Base-by-base conservation (phyloP, 2,797 vertebrate genomes). In the Helarctos malayanus region DNA sequence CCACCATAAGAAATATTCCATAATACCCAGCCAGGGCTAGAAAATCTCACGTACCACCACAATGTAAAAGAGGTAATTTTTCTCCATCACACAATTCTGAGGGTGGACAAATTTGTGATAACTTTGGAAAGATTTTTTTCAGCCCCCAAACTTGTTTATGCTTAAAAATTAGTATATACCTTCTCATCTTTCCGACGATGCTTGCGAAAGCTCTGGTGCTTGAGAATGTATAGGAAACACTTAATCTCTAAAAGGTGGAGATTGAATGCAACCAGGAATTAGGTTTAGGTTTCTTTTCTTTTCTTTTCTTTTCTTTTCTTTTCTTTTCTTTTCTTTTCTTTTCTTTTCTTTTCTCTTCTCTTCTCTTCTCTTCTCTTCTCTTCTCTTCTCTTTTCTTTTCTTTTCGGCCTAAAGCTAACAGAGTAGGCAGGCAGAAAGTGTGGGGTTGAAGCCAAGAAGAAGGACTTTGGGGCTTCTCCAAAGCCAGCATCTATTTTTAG, bases 401-500 rank as follows among this genome's bases (percentile, higher is more conserved):
- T 16, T 54, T 19, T 16, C 52, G 41, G 14, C 21, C 47, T 75
- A 49, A 93, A 68, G 69, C 65, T 13, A 59, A 81, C 25, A 52
- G 19, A 88, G 52, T 49, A 91, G 54, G 35, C 32, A 88, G 86
- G 80, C 57, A 52, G 41, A 73, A 57, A 23, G 45, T 57, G 23
- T 25, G 21, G 47, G 21, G 21, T 15, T 56, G 23, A 65, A 79
- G 73, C 57, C 32, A 89, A 86, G 68, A 69, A 81, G 73, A 76
- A 91, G 76, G 82, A 91, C 41, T 81, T 15, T 68, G 86, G 73
- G 84, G 47, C 41, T 73, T 86, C 45, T 94, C 61, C 68, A 91
- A 91, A 91, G 68, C 19, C 83, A 75, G 32, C 18, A 7, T 63
- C 95, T 97, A 93, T 97, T 96, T 97, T 95, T 52, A 87, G 79